Evolutionary conservation across 2,888 invertebrate species (phyloP), one percentile per base, ranked within the genome.

Genomic region (Ectemnius continuus): DNA sequence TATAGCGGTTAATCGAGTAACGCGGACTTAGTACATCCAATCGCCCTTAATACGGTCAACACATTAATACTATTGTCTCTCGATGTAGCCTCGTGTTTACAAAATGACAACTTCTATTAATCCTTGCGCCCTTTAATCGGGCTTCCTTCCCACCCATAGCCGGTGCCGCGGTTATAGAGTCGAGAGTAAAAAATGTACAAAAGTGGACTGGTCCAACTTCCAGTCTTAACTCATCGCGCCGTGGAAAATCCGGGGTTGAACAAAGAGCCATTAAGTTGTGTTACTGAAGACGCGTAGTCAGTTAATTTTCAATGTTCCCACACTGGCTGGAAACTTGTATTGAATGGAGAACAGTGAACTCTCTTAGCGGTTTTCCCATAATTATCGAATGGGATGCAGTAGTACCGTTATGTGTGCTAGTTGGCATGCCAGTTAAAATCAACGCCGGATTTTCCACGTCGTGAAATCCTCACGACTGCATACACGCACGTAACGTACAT

Each of bases 11-110:
- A 72, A 73, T 80, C 66, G 70, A 73, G 61, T 46, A 73, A 63
- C 52, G 69, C 77, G 65, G 73, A 66, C 60, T 48, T 59, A 48
- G 20, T 56, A 56, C 52, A 47, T 36, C 36, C 61, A 65, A 52
- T 61, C 61, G 66, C 60, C 64, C 46, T 16, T 67, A 72, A 73
- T 36, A 52, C 61, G 64, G 61, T 57, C 73, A 67, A 79, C 58
- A 66, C 64, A 57, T 84, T 81, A 84, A 84, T 79, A 79, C 80
- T 81, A 80, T 81, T 80, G 76, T 85, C 79, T 78, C 73, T 75
- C 61, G 61, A 62, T 76, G 79, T 84, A 84, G 82, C 82, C 84
- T 75, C 65, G 73, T 23, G 72, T 60, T 73, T 56, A 67, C 62
- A 23, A 36, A 36, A 36, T 78, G 70, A 70, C 36, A 36, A 36